Percentiles rank a stretch among this genome's conserved stretches.
phyloP scores from a whole-genome alignment of 1,140 invertebrate species.

The Scaptomyza montana region DNA sequence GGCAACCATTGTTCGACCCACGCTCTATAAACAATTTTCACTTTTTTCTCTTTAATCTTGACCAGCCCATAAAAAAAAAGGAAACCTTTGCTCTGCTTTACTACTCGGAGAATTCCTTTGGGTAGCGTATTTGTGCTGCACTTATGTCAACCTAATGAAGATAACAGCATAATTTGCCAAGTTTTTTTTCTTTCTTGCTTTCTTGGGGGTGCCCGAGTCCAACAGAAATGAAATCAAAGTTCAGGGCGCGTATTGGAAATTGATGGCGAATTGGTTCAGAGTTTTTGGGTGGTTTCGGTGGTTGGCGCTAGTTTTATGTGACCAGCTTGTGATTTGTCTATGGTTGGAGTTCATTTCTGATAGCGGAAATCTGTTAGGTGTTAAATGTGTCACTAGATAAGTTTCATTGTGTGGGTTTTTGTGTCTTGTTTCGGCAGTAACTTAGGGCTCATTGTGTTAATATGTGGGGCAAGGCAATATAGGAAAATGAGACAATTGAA shows the following conservation, averaged over 20 bases:
- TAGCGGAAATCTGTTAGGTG: conserved; percentile 77
- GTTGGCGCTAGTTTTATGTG: conserved; percentile 45
- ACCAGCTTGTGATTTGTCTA: conserved; percentile 63
- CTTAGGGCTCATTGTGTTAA: conserved; percentile 42
- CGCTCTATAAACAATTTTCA: conserved; percentile 77
- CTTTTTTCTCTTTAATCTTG: conserved; percentile 50
- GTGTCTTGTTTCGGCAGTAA: conserved; percentile 26
- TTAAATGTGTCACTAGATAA: conserved; percentile 52
- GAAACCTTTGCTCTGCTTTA: too few relatives aligned
- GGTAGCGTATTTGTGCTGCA: conserved; percentile 76
- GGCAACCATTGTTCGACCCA: conserved; percentile 33
- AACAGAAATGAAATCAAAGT: conserved; percentile 63
- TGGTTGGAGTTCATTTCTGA: conserved; percentile 44
- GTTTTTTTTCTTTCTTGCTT: conserved; percentile 18
- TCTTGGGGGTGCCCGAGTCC: neutral
- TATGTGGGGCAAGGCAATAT: conserved; percentile 35
- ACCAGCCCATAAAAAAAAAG: neutral
- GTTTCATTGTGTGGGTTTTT: conserved; percentile 1
- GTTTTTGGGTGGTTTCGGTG: conserved; percentile 13
- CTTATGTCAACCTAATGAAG: conserved; percentile 81
- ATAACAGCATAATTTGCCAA: conserved; percentile 81
- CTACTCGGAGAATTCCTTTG: conserved; percentile 57
- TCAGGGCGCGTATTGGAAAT: conserved; percentile 53
- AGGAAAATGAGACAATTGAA: conserved; percentile 58
- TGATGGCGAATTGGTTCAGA: conserved; percentile 38